phyloP scores from a whole-genome alignment of 2,888 invertebrate genomes.

The Tolmerus cingulatus region DNA sequence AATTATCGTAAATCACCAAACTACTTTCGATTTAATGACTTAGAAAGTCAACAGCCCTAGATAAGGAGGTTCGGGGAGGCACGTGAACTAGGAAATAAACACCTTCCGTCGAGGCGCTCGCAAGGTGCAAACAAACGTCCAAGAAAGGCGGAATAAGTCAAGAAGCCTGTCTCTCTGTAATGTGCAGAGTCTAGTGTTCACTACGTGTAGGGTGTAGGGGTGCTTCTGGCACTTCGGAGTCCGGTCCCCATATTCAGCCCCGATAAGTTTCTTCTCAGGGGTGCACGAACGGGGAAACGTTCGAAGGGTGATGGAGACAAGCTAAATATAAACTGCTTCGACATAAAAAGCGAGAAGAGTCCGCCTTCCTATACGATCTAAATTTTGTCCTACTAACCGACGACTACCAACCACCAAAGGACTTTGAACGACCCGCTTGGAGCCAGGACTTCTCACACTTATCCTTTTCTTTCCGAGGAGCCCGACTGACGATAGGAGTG shows the following conservation, averaged over 20 bases:
- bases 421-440: background rate
- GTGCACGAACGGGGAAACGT: no score
- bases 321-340: background rate
- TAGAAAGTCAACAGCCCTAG: constrained; percentile 12
- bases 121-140: background rate
- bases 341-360: background rate
- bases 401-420: background rate
- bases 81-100: background rate
- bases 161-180: background rate
- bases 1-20: constrained; percentile 18
- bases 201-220: background rate
- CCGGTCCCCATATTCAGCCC: background rate
- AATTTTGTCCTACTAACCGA: background rate
- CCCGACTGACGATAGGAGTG: background rate
- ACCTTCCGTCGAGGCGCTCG: background rate
- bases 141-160: background rate
- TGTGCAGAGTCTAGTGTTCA: background rate
- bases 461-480: background rate
- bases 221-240: background rate
- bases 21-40: constrained; percentile 17
- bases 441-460: background rate
- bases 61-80: background rate
- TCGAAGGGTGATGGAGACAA: background rate
- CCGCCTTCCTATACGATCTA: background rate
- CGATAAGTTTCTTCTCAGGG: background rate